A percentile compares a stretch with the other conserved stretches of the same genome.
Conservation (phyloP, 2,888 invertebrate species). For the Prosapia bicincta region DNA sequence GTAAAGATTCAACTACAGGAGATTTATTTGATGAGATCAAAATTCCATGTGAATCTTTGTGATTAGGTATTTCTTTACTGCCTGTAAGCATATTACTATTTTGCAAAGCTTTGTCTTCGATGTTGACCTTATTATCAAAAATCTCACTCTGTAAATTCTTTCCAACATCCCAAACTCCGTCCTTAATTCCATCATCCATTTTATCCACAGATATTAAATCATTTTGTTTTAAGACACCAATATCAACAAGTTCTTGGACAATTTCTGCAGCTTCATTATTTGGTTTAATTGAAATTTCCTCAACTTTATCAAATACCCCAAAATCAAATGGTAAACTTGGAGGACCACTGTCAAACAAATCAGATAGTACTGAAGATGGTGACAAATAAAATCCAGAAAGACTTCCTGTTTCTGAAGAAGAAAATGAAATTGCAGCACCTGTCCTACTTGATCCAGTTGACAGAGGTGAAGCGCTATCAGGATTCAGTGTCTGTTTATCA, state of each 20-base stretch:
- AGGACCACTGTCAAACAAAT: conserved; percentile 36
- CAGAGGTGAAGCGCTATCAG: conserved; percentile 36
- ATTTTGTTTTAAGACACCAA: conserved; percentile 11
- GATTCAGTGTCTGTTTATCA: conserved; percentile 18
- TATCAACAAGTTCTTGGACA: conserved; percentile 19
- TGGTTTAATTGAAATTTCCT: conserved; percentile 31
- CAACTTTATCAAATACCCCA: conserved; percentile 33
- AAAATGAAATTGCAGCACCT: conserved; percentile 29
- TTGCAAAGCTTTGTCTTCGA: background rate
- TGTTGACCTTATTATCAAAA: too few relatives aligned
- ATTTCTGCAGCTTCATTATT: conserved; percentile 23
- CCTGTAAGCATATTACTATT: background rate
- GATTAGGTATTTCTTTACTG: background rate
- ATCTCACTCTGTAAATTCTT: background rate
- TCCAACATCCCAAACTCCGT: background rate
- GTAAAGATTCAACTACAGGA: background rate
- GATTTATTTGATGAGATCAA: background rate
- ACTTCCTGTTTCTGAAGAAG: conserved; percentile 37
- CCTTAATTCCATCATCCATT: background rate
- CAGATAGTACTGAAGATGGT: conserved; percentile 38
- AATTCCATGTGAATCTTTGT: background rate
- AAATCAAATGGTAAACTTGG: conserved; percentile 37
- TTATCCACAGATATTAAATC: background rate
- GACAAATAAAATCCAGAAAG: conserved; percentile 40
- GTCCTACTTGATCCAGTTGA: conserved; percentile 27